Conservation (phyloP, 2,888 invertebrate species). For the Eristalis pertinax region DNA sequence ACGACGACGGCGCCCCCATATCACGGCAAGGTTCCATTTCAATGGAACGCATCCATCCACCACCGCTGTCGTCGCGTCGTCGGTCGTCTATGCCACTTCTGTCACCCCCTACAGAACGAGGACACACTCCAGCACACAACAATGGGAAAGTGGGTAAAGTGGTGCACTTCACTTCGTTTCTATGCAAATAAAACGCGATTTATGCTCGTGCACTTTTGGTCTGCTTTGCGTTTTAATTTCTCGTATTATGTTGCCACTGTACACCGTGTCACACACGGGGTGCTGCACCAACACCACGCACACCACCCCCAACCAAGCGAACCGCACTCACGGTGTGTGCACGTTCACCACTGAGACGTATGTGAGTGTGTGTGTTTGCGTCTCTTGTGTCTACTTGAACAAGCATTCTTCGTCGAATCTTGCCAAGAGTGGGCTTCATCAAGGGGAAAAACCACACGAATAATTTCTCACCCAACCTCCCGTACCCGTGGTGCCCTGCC, state of each 20-base stretch:
- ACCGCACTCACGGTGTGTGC: conserved; percentile 17
- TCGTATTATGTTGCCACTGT: conserved; percentile 51
- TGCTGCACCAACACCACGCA: neutral
- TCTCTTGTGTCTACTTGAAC: conserved; percentile 11
- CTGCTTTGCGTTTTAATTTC: conserved; percentile 67
- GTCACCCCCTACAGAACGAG: conserved; percentile 44
- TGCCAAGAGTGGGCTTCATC: conserved; percentile 19
- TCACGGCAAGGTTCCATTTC: neutral
- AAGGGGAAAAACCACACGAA: conserved; percentile 33
- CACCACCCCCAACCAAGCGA: neutral
- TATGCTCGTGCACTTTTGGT: conserved; percentile 70
- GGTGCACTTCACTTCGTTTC: conserved; percentile 66
- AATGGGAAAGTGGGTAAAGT: conserved; percentile 70
- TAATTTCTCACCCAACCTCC: conserved; percentile 33
- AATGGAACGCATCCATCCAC: neutral
- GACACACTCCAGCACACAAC: conserved; percentile 56
- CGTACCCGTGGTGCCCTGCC: neutral
- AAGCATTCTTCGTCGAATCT: conserved; percentile 12
- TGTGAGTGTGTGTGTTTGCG: neutral
- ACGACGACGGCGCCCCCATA: too few relatives aligned
- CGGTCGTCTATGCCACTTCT: neutral
- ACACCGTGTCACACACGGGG: conserved; percentile 27
- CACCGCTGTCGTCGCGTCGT: neutral
- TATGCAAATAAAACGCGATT: conserved; percentile 69
- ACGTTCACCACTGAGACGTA: neutral